Base-by-base conservation (phyloP, 2,888 invertebrate species). In the Synergus gifuensis region DNA sequence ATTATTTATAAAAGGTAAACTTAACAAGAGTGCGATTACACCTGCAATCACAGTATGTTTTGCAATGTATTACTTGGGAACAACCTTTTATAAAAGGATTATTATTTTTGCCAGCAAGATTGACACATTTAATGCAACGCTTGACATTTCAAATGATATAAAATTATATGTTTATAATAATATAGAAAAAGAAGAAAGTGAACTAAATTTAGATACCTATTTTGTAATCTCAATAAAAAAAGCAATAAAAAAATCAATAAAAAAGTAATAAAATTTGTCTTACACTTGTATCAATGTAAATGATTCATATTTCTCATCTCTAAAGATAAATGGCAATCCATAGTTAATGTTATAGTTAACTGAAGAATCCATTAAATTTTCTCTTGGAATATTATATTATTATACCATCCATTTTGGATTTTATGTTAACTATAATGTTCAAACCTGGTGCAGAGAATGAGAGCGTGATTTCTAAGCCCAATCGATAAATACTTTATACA, bases 301-400 rank as follows among this genome's bases (percentile, higher is more conserved):
- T 28, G 67, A 69, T 16, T 69, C 28, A 69, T 69, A 69, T 69
- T 36, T 69, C 28, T 69, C 8, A 69, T 69, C 11, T 28, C 1
- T n/a, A 36, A 36, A 69, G 16, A 49, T 4, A 69, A 69, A 46
- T 49, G n/a, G 36, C 28, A 69, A 69, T 49, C 28, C 42, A 44
- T 11, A 11, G 0, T 3, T 40, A n/a, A 54, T 8, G 3, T 73
- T n/a, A n/a, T 4, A 36, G 54, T 49, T 54, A n/a, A 73, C n/a
- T 73, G 28, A 36, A 54, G 2, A 36, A 54, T 49, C 16, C 11
- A 73, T 36, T 54, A 40, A 54, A 73, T 73, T 54, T 54, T 54
- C 4, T 54, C 14, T 62, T 9, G 11, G 18, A 18, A 58, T 58
- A 58, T 58, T 58, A 58, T 18, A 44, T 44, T 16, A 42, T 18